Evolutionary conservation across 2,113 vertebrate species (phyloP), one percentile per base, ranked within the genome.

Genomic region (Hystrix cristata): DNA sequence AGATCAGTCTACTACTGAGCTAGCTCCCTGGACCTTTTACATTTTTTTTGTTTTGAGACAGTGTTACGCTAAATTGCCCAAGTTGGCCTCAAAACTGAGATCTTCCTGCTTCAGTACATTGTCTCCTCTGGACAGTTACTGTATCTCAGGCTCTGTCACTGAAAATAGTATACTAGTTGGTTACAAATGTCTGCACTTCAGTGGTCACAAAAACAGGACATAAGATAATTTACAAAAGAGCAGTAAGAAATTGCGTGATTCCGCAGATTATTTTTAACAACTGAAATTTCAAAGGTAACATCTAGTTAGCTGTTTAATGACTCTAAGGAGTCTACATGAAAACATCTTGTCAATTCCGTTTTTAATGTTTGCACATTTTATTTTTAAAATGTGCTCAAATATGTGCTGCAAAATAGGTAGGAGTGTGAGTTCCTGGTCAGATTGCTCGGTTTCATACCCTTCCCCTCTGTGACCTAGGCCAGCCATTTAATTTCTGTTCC

Each of bases 191-290:
- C 38, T 76, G 14, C 80, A 74, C 23, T 76, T 79, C 29, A 91
- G 21, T 9, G 59, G 25, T 46, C 46, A 78, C 43, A 21, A 90
- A 67, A 79, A 55, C 4, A 79, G 16, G 4, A 74, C 18, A 78
- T 48, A 93, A 69, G 43, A 86, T 85, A 46, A 90, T 34, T 76
- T 91, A 48, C 72, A 78, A 51, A 88, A 64, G 53, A 13, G 10
- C 1, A 72, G 14, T 19, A 53, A 67, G 21, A 97, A 64, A 84
- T 29, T 71, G 12, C 46, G 60, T 51, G 10, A 55, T 65, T 79
- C 46, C 46, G 78, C 8, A 67, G 5, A 85, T 85, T 69, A 94
- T 62, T 62, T 93, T 95, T 69, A 57, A 94, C 85, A n/a, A 88
- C 79, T 88, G 60, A 91, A 97, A 79, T 91, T 34, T 34, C 91